Evolutionary conservation across 2,888 invertebrate species (phyloP).

Genomic region (Acrobasis suavella): DNA sequence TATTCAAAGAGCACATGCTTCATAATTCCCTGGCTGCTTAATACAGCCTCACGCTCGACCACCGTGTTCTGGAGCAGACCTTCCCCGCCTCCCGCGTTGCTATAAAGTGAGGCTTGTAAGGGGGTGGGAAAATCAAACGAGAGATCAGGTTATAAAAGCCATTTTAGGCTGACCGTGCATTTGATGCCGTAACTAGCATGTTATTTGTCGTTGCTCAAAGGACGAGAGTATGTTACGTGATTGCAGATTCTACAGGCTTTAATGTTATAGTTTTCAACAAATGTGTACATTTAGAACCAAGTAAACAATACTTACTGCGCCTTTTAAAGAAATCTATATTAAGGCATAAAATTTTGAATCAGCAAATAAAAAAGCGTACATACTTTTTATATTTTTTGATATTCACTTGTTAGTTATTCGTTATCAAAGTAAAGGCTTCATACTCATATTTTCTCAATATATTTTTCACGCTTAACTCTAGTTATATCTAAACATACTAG

Average conservation of each 20-base stretch:
- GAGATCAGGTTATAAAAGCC: slow-evolving; percentile 54
- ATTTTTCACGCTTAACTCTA: no score
- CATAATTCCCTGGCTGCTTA: slow-evolving; percentile 78
- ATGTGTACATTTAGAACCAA: no score
- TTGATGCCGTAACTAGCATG: slow-evolving; percentile 8
- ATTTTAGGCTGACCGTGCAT: slow-evolving; percentile 38
- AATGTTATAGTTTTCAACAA: no score
- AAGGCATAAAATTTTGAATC: no score
- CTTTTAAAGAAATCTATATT: no score
- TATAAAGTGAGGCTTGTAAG: slow-evolving; percentile 34
- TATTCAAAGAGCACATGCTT: slow-evolving; percentile 77
- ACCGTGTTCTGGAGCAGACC: slow-evolving; percentile 53
- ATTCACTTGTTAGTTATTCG: no score
- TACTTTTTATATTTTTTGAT: no score
- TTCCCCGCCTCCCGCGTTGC: slow-evolving; percentile 37
- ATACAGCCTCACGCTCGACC: slow-evolving; percentile 73
- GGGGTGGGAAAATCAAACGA: slow-evolving; percentile 36
- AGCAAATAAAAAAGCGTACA: no score
- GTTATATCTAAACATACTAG: no score
- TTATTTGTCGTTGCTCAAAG: slow-evolving; percentile 12
- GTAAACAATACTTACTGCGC: no score
- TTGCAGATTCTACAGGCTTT: background rate
- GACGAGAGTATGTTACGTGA: background rate
- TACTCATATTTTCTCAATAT: no score
- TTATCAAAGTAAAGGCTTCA: no score